phyloP scores from a whole-genome alignment of 2,888 invertebrate species.

The Zaprionus lineosus region DNA sequence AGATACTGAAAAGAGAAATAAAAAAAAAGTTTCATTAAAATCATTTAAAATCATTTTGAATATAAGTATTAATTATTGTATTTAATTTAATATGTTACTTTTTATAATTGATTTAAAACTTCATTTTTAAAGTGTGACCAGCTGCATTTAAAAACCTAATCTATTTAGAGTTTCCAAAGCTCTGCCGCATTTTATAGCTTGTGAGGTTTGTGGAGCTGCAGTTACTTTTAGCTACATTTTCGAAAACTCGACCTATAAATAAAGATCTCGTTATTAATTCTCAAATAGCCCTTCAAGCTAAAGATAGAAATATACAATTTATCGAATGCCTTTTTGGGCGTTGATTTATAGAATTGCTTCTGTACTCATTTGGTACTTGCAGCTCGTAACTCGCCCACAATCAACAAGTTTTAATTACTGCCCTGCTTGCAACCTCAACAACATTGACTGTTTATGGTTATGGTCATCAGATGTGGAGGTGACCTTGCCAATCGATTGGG shows the following conservation, averaged over 20 bases:
- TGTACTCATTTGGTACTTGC: constrained; percentile 12
- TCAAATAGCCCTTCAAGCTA: no score
- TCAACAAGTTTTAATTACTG: constrained; percentile 72
- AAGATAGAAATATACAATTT: constrained; percentile 39
- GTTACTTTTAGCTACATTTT: no score
- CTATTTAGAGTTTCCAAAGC: no score
- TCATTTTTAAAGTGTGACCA: no score
- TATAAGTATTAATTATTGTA: no score
- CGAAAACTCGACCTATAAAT: no score
- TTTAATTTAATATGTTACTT: no score
- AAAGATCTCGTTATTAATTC: no score
- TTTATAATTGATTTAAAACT: no score
- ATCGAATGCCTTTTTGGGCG: constrained; percentile 48
- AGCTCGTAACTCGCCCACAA: constrained; percentile 61
- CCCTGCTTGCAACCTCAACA: constrained; percentile 35
- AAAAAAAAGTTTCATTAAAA: neutral
- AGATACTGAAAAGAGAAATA: constrained; percentile 36
- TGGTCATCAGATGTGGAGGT: constrained; percentile 45
- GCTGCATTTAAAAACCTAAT: no score
- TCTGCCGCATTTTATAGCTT: no score
- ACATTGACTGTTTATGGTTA: constrained; percentile 48
- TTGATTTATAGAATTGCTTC: constrained; percentile 11
- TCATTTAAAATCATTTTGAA: neutral
- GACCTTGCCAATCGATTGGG: constrained; percentile 50
- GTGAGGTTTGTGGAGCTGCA: no score